Base-by-base conservation (phyloP, 2,888 invertebrate genomes). In the Pristionchus entomophagus region DNA sequence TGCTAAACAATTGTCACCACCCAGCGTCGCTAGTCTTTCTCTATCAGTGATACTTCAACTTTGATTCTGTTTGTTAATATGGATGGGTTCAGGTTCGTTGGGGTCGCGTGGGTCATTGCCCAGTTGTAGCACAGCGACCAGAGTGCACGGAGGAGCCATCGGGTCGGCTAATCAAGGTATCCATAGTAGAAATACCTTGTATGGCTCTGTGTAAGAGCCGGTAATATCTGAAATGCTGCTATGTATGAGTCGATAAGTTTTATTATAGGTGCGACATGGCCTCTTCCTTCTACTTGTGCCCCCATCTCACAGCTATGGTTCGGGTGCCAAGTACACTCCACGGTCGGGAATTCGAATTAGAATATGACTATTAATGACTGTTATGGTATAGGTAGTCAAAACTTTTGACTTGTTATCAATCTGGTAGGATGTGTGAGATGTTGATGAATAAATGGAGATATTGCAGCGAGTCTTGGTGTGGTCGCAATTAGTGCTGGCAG, bases 51-150 rank as follows among this genome's bases (percentile, higher is more conserved):
- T n/a, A n/a, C n/a, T n/a, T n/a, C n/a, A n/a, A n/a, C n/a, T n/a
- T n/a, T n/a, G n/a, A n/a, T n/a, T n/a, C n/a, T n/a, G n/a, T n/a
- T n/a, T n/a, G n/a, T n/a, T n/a, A n/a, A 45, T 45, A 45, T 45
- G 6, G 45, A 6, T 59, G 12, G 19, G 12, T 62, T 62, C 73
- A 82, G 82, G 82, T 29, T 82, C 82, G 17, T 29, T 84, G 32
- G 83, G 83, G n/a, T 84, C 83, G n/a, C 83, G 62, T 26, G 49
- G 65, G 12, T 84, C 83, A 29, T 56, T 84, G 41, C 83, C 83
- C 49, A 65, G 45, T 14, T 84, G 83, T 65, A 84, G 83, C 32
- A 84, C 83, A 29, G 29, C 45, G 4, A 84, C 83, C 22, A 38
- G 83, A 8, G 29, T 84, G 29, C 41, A 22, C 45, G 83, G 82